These are phyloP conservation scores for Notodonta ziczac DNA, from an alignment of 2,888 invertebrate species.

Conservation along the genomic window DNA sequence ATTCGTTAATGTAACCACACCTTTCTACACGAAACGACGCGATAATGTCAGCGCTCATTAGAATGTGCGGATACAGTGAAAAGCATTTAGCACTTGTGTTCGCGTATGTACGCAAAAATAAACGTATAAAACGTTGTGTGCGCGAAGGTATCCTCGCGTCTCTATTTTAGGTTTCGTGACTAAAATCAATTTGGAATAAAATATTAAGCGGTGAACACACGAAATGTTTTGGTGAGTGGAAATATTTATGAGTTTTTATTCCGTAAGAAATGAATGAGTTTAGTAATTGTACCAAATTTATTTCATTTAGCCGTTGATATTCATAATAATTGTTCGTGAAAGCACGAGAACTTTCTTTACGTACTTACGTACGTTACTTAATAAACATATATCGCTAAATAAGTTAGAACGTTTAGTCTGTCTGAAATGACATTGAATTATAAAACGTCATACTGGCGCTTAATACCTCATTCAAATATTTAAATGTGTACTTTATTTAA, in stretches of 20 bases:
- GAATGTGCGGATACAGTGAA: conserved; percentile 35
- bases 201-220: conserved; percentile 4
- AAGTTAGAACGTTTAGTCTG: too few species aligned
- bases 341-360: too few species aligned
- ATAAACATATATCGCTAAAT: too few species aligned
- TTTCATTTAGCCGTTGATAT: too few species aligned
- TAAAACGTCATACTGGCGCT: too few species aligned
- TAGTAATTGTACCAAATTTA: too few species aligned
- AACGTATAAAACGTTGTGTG: conserved; percentile 34
- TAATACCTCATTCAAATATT: too few species aligned
- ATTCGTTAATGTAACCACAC: neutral
- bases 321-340: too few species aligned
- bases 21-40: conserved; percentile 4
- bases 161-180: conserved; percentile 23
- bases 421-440: too few species aligned
- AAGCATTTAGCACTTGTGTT: conserved; percentile 40
- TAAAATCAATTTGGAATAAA: conserved; percentile 6
- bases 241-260: neutral
- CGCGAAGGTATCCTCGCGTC: conserved; percentile 29
- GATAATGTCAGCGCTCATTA: conserved; percentile 31
- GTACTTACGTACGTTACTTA: too few species aligned
- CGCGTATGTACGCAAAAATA: conserved; percentile 40
- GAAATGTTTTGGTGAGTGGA: conserved; percentile 2
- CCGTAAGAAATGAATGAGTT: too few species aligned
- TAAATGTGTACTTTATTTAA: too few species aligned